Evolutionary conservation across 1,140 invertebrate genomes (phyloP).

Genomic region (Leptestheria dahalacensis): DNA sequence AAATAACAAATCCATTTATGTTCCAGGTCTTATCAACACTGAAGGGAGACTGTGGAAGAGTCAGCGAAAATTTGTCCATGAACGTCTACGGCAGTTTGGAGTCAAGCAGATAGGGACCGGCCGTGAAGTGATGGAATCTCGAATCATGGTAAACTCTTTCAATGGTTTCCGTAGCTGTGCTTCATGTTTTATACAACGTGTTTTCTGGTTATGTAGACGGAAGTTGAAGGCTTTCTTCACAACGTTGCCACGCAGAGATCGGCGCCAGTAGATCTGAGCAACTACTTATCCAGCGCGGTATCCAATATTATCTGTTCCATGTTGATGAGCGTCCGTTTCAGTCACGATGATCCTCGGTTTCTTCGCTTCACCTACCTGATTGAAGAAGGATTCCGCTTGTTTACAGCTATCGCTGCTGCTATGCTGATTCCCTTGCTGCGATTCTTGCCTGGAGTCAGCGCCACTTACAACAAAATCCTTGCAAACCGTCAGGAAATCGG

Average conservation of each 20-base stretch:
- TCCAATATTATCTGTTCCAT: conserved; percentile 92
- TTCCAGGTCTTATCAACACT: conserved; percentile 73
- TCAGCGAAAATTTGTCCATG: conserved; percentile 76
- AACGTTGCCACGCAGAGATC: conserved; percentile 41
- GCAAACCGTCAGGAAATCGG: conserved; percentile 71
- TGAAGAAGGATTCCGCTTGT: conserved; percentile 74
- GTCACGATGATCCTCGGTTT: conserved; percentile 58
- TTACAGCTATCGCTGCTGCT: conserved; percentile 43
- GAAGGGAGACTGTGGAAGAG: conserved; percentile 83
- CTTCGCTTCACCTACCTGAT: conserved; percentile 61
- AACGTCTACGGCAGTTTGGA: conserved; percentile 72
- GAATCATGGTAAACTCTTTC: conserved; percentile 54
- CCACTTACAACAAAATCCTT: conserved; percentile 55
- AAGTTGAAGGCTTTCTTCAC: conserved; percentile 55
- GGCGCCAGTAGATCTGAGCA: conserved; percentile 48
- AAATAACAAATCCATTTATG: conserved; percentile 2
- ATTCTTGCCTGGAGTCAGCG: conserved; percentile 55
- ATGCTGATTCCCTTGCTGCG: conserved; percentile 53
- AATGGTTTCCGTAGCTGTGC: neutral
- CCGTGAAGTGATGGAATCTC: conserved; percentile 65
- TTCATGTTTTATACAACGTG: too few species aligned
- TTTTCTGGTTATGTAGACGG: conserved; percentile 31
- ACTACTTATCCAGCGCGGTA: conserved; percentile 56
- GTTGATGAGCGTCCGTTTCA: too few species aligned
- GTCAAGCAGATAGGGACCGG: conserved; percentile 61